Evolutionary conservation across 2,797 vertebrate species (phyloP).

Genomic region (Acrossocheilus fasciatus): DNA sequence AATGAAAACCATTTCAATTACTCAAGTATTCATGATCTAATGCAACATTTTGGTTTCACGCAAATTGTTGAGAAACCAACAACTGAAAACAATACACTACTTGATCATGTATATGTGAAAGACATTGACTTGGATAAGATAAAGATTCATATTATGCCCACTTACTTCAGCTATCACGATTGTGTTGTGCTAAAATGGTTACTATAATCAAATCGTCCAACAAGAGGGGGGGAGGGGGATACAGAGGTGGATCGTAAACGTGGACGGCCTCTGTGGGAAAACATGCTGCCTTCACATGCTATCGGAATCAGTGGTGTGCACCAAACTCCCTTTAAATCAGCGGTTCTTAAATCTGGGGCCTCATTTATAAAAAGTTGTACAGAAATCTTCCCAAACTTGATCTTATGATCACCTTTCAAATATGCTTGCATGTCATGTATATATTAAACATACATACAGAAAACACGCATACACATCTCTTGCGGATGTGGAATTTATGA

Average conservation of each 20-base stretch:
- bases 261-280: background rate
- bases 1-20: conserved; percentile 6
- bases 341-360: too few species aligned
- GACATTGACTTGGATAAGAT: background rate
- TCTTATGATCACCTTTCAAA: too few species aligned
- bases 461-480: too few species aligned
- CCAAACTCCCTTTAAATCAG: too few species aligned
- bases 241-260: background rate
- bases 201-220: background rate
- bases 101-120: conserved; percentile 33
- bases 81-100: conserved; percentile 29
- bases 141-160: background rate
- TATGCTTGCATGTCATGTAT: too few species aligned
- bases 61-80: conserved; percentile 7
- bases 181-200: background rate
- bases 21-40: background rate
- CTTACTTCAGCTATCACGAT: conserved; percentile 28
- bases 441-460: too few species aligned
- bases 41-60: conserved; percentile 7
- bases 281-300: background rate
- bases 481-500: too few species aligned
- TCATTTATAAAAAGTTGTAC: too few species aligned
- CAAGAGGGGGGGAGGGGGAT: rapidly evolving
- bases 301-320: background rate
- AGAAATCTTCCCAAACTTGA: too few species aligned